phyloP scores from a whole-genome alignment of 1,140 invertebrate species.

The Aricia agestis region DNA sequence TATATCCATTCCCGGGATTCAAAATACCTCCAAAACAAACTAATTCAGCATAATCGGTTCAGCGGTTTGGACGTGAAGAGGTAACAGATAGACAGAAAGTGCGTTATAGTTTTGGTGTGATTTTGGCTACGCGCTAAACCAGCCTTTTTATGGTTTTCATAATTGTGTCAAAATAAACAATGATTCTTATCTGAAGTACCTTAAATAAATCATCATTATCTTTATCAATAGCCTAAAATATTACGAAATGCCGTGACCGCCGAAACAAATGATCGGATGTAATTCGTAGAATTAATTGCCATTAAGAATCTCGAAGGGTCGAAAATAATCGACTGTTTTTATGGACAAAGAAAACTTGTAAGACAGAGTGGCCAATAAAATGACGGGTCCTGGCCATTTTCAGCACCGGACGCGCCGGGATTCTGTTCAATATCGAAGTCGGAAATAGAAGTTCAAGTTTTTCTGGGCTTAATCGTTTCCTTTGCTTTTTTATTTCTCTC shows the following conservation, averaged over 20 bases:
- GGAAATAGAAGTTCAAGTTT: constrained; percentile 11
- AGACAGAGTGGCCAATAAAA: constrained; percentile 21
- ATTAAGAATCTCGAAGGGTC: background rate
- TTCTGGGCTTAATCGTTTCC: constrained; percentile 8
- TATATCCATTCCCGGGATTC: too few relatives aligned
- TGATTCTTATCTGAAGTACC: too few relatives aligned
- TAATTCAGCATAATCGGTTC: too few relatives aligned
- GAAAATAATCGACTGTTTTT: constrained; percentile 5
- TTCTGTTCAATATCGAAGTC: constrained; percentile 18
- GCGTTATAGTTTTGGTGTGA: too few relatives aligned
- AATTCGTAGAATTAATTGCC: background rate
- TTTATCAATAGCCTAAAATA: background rate
- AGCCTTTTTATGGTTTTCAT: too few relatives aligned
- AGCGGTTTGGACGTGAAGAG: too few relatives aligned
- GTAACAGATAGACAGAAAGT: too few relatives aligned
- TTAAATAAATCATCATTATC: background rate
- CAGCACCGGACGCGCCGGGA: constrained; percentile 21
- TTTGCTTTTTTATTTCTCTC: background rate
- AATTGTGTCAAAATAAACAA: too few relatives aligned
- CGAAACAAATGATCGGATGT: background rate
- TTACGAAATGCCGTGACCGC: background rate
- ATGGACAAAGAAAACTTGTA: constrained; percentile 11
- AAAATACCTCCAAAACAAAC: too few relatives aligned
- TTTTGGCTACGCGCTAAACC: too few relatives aligned
- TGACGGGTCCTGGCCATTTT: constrained; percentile 19